These are phyloP conservation scores for Labia minor DNA, from an alignment of 2,888 invertebrate genomes.

Conservation along the genomic window DNA sequence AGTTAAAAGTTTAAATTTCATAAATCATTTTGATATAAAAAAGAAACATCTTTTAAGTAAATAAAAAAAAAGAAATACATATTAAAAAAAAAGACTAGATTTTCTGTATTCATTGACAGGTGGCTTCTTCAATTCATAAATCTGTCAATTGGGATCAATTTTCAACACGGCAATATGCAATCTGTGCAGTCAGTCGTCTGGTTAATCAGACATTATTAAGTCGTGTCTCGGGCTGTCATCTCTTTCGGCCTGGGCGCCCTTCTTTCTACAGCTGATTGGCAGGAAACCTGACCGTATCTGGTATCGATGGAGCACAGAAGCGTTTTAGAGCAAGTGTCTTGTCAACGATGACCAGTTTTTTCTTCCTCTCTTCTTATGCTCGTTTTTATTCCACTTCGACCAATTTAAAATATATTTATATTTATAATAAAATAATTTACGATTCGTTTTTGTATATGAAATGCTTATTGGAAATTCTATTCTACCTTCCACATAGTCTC, in stretches of 20 bases:
- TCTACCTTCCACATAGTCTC: too few relatives aligned
- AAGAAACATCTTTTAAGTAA: too few relatives aligned
- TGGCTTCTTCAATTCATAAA: not conserved
- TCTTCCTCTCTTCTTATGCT: not conserved
- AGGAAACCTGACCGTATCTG: not conserved
- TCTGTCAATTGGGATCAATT: not conserved
- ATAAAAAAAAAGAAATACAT: too few relatives aligned
- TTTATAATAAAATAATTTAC: too few relatives aligned
- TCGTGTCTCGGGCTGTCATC: slow-evolving; percentile 4
- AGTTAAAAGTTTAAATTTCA: too few relatives aligned
- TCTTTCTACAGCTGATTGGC: not conserved
- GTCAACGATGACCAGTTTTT: not conserved
- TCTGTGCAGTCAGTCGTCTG: not conserved
- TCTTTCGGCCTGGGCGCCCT: not conserved
- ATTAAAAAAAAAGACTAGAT: too few relatives aligned
- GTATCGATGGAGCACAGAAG: not conserved
- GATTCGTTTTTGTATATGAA: too few relatives aligned
- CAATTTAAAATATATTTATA: too few relatives aligned
- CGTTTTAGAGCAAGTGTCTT: not conserved
- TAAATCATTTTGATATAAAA: too few relatives aligned
- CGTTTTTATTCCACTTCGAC: too few relatives aligned
- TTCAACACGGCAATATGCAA: not conserved
- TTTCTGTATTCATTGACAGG: not conserved
- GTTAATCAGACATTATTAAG: slow-evolving; percentile 1
- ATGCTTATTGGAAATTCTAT: too few relatives aligned